A percentile compares a stretch with the other conserved stretches of the same genome.
Conservation (phyloP, 2,113 vertebrate genomes). For the Sturnira hondurensis region DNA sequence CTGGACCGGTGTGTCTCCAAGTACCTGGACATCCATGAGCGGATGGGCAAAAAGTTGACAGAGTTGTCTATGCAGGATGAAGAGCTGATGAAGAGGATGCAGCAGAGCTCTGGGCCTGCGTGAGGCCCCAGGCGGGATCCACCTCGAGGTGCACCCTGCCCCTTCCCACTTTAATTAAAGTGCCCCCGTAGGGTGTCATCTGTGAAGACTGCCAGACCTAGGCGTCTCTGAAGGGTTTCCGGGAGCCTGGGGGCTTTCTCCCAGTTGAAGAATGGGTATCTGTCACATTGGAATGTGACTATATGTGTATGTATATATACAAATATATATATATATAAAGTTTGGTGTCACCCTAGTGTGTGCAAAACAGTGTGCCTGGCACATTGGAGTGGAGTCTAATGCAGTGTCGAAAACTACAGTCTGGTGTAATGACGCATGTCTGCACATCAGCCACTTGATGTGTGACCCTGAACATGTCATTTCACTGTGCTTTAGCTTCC, state of each 20-base stretch:
- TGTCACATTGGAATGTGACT: constrained; percentile 21
- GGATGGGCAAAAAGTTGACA: constrained; percentile 93
- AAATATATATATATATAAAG: constrained; percentile 51
- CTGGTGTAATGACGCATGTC: neutral
- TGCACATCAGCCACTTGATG: neutral
- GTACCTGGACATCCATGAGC: constrained; percentile 96
- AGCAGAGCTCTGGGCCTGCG: constrained; percentile 73
- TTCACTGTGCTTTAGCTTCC: neutral
- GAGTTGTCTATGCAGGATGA: constrained; percentile 96
- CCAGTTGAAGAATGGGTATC: neutral
- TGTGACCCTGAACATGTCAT: neutral
- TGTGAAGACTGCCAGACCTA: neutral
- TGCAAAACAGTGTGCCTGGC: neutral
- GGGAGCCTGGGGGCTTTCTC: neutral
- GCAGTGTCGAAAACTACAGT: neutral
- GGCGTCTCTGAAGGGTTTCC: neutral
- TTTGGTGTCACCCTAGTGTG: neutral
- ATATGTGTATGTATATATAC: neutral
- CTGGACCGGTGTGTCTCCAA: constrained; percentile 97
- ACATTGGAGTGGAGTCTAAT: neutral
- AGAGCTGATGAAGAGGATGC: constrained; percentile 90
- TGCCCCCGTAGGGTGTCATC: neutral
- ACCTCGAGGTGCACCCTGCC: neutral
- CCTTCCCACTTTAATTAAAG: constrained; percentile 19
- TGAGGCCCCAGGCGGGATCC: neutral